These are phyloP conservation scores for Diadromus collaris DNA, from an alignment of 2,888 invertebrate species.

Conservation along the genomic window DNA sequence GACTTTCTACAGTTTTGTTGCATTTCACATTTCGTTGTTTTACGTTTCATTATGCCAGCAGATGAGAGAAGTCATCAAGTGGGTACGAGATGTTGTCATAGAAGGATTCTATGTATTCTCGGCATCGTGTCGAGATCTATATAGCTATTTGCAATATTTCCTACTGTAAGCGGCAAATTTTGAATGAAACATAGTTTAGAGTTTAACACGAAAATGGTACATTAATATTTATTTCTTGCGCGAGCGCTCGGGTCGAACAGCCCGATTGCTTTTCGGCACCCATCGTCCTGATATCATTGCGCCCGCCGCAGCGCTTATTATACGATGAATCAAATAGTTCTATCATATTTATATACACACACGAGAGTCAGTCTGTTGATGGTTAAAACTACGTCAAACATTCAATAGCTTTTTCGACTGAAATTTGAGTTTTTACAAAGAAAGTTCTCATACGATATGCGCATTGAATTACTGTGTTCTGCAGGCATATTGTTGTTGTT, in stretches of 20 bases:
- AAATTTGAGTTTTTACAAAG: conserved; percentile 28
- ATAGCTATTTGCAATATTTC: conserved; percentile 52
- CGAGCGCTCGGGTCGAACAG: too few relatives aligned
- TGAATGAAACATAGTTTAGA: too few relatives aligned
- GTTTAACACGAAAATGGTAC: too few relatives aligned
- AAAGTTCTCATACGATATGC: conserved; percentile 9
- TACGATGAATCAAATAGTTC: too few relatives aligned
- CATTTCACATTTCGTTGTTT: conserved; percentile 67
- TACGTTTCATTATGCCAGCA: conserved; percentile 66
- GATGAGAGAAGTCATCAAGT: conserved; percentile 49
- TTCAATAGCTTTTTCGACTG: conserved; percentile 49
- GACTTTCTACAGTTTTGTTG: background rate
- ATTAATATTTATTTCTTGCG: too few relatives aligned
- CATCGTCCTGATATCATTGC: too few relatives aligned
- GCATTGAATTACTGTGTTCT: background rate
- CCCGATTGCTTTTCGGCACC: too few relatives aligned
- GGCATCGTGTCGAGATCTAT: conserved; percentile 9
- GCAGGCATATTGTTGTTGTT: conserved; percentile 4
- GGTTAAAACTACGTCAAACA: conserved; percentile 53
- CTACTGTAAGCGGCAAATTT: too few relatives aligned
- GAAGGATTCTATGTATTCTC: conserved; percentile 25
- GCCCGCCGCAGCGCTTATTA: too few relatives aligned
- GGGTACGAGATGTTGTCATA: conserved; percentile 34
- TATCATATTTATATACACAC: too few relatives aligned
- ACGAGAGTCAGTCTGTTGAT: too few relatives aligned